Evolutionary conservation across 64 coral and sea anemone genomes (phyloP), one percentile per base, ranked within the genome.

Genomic region (Actinia equina): DNA sequence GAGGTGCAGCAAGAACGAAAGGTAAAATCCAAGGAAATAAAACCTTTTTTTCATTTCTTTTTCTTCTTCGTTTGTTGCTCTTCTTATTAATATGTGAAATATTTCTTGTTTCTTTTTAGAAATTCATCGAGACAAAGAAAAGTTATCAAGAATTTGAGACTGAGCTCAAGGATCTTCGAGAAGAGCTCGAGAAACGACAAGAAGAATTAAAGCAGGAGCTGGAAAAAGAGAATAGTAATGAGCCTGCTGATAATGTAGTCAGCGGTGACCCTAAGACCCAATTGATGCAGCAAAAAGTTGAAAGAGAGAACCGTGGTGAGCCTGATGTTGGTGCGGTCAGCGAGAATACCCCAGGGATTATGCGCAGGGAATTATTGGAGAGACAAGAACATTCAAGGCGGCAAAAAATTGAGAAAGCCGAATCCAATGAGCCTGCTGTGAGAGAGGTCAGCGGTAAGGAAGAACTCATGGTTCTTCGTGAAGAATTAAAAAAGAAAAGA

Each of bases 111-210:
- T 37, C 59, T 59, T 84, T 41, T 3, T 84, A 85, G 83, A 85
- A 85, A 17, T 60, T 85, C 41, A 18, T 43, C 19, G 83, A 27
- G 55, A 59, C 83, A 5, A 85, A 85, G 45, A 15, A 55, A 85
- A 85, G 25, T 13, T 43, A 85, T 54, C 17, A 27, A 43, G 55
- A 85, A 17, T 60, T 85, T 44, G 83, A 85, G 59, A 45, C 17
- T 20, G 83, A 85, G 16, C n/a, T 85, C 17, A 26, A 63, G 45
- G 62, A 18, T 52, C 80, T 82, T 25, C 80, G 80, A 3, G 80
- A 82, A 20, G 80, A 82, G 37, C 44, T 82, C 17, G 80, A 82
- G 14, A 51, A 82, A 20, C 80, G 80, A 52, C 80, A 57, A n/a
- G 44, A 82, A 22, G 80, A 82, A 82, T 4, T 82, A 1, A 57